Evolutionary conservation across 92 coral and sea anemone genomes (phyloP), one percentile per base, ranked within the genome.

Genomic region (Montipora capitata): DNA sequence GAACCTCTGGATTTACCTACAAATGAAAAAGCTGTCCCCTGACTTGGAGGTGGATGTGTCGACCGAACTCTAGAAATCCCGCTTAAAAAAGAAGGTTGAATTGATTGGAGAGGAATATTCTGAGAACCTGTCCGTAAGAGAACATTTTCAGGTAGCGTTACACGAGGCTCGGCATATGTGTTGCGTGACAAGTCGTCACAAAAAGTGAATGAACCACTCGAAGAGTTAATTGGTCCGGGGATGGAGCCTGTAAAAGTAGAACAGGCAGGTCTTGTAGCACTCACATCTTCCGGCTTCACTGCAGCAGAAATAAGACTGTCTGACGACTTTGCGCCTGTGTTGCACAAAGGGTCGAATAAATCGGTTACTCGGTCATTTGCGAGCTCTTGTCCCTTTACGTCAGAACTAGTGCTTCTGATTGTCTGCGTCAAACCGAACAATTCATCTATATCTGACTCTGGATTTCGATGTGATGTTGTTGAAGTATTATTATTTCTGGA

Each of bases 21-120:
- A 76, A 97, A 97, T 62, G 86, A 95, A 74, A 97, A 96, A 43
- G 93, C 99, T 38, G 86, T 78, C 66, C 48, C 87, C 72, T 90
- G 88, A 16, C 58, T 77, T 11, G 84, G 76, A 43, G 90, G 91
- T 69, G 95, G 83, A 58, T 87, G 94, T 56, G 91, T 87, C 15
- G 92, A 62, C 1, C 95, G 94, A 61, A 92, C 27, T 16, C 93
- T 61, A 3, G 98, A 93, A 16, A 81, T 68, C 6, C 79, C 78
- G 68, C 94, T 85, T 13, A 81, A 57, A 76, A 56, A 64, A 27
- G 74, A 51, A 14, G 75, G 67, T 12, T 65, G 64, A 41, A 45
- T 35, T 13, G 38, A 3, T 71, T 79, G 87, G 63, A 42, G 72
- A n/a, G 61, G 18, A 20, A 11, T 72, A 17, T 8, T 14, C 9